phyloP scores from a whole-genome alignment of 2,888 invertebrate species.

The Tineola bisselliella region DNA sequence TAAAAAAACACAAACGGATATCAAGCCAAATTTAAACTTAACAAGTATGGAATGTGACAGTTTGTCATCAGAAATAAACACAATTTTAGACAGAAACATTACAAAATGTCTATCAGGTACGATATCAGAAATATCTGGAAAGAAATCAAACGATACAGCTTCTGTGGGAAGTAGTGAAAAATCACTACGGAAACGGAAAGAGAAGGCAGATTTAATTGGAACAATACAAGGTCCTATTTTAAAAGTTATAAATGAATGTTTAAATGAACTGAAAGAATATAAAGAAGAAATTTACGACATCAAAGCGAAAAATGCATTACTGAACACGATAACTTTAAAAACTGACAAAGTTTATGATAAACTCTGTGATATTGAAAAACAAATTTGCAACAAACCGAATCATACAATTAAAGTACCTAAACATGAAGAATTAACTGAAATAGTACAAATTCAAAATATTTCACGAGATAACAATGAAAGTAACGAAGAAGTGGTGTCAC shows the following conservation, averaged over 20 bases:
- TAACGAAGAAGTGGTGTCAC: background rate
- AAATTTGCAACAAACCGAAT: constrained; percentile 8
- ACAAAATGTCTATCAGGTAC: background rate
- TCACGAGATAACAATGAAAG: background rate
- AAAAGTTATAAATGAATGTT: constrained; percentile 39
- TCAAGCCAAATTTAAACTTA: constrained; percentile 26
- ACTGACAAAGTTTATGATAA: constrained; percentile 39
- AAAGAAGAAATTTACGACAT: constrained; percentile 27
- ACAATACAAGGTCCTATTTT: constrained; percentile 40
- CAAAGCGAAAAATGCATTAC: constrained; percentile 27
- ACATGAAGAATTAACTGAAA: background rate
- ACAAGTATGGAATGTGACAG: background rate
- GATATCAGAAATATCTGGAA: background rate
- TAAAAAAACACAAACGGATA: constrained; percentile 21
- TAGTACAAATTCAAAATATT: background rate
- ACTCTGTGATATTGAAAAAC: constrained; percentile 38
- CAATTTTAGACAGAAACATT: background rate
- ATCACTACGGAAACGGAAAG: constrained; percentile 18
- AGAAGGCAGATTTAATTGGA: constrained; percentile 40
- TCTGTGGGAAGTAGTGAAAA: background rate
- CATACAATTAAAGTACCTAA: background rate
- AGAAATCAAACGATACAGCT: background rate
- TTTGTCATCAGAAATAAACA: background rate
- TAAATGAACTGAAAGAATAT: constrained; percentile 30
- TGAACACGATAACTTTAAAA: constrained; percentile 33